Base-by-base conservation (phyloP, 2,888 invertebrate species). In the Vannuccia rotundouncinata region DNA sequence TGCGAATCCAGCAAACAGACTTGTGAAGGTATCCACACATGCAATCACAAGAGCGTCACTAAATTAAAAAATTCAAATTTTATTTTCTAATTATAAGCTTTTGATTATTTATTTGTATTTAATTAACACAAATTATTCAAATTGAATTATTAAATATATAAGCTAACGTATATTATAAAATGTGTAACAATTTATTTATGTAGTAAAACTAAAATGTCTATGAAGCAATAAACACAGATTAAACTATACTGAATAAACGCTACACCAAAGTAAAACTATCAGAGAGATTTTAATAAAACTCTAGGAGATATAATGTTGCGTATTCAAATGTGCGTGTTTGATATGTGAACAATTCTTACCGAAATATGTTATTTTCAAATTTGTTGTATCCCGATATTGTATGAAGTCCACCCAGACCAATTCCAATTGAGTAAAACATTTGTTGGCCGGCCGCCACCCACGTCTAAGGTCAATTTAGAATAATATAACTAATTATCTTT, bases 391-490 rank as follows among this genome's bases (percentile, higher is more conserved):
- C 1, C 1, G 77, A 29, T 13, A 77, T 31, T 31, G 45, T 77
- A 1, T 31, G 31, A 1, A 45, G 31, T 73, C 30, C 59, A 31
- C 77, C 77, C 45, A 30, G 45, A n/a, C 77, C 30, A 31, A 45
- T 30, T 1, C 31, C 77, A 59, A 77, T 30, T 66, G 77, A 77
- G 27, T 59, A 77, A 28, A 77, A 77, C 5, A 77, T 77, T 45
- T 77, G 77, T 31, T 31, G 30, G 31, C 31, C 31, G 22, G 77
- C 77, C 17, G 29, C 45, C 31, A 77, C 59, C 77, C 77, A 77
- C 5, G 31, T 31, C 27, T 77, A 31, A 1, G 75, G 75, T n/a
- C 45, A 45, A 45, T 13, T 45, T 45, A 45, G 5, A 45, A 45
- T 13, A 45, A 45, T 17, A n/a, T n/a, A n/a, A n/a, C n/a, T n/a